Evolutionary conservation across 2,797 vertebrate genomes (phyloP).

Genomic region (Fringilla coelebs): DNA sequence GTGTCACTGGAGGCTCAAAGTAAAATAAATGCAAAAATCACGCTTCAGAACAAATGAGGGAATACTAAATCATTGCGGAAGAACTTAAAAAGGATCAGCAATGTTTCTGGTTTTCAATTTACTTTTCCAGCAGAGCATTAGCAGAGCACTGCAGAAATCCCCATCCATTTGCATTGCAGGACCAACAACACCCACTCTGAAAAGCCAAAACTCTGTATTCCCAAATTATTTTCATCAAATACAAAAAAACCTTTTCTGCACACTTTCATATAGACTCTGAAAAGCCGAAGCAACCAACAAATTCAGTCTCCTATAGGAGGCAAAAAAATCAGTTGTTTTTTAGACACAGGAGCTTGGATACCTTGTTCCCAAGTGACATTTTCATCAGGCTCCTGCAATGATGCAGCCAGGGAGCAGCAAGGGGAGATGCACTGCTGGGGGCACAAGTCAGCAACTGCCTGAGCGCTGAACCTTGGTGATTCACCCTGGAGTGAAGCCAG

Average conservation of each 20-base stretch:
- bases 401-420: background rate
- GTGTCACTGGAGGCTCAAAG: background rate
- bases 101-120: background rate
- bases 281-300: background rate
- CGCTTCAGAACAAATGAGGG: background rate
- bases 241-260: background rate
- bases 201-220: background rate
- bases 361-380: background rate
- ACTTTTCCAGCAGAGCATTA: background rate
- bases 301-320: background rate
- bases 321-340: background rate
- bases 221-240: background rate
- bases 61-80: background rate
- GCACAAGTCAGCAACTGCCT: background rate
- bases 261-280: background rate
- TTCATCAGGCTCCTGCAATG: background rate
- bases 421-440: background rate
- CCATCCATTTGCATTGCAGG: background rate
- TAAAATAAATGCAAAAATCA: background rate
- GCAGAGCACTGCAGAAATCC: background rate
- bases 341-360: background rate
- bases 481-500: background rate
- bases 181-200: background rate
- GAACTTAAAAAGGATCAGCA: background rate
- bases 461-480: background rate